These are phyloP conservation scores for Heteromyza rotundicornis DNA, from an alignment of 2,888 invertebrate species.

Conservation along the genomic window DNA sequence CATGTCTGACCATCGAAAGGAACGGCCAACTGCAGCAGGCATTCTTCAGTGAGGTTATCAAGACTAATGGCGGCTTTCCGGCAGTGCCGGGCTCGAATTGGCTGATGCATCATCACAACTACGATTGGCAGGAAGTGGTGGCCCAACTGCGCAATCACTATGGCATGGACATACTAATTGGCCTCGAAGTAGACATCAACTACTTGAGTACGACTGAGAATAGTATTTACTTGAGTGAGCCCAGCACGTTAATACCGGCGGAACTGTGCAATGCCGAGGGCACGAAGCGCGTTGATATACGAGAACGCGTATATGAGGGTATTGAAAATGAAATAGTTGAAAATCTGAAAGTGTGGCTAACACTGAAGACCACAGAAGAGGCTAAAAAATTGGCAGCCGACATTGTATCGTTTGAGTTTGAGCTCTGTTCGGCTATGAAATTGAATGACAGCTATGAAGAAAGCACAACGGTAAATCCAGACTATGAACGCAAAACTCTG, in stretches of 20 bases:
- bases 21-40: constrained; percentile 42
- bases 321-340: constrained; percentile 43
- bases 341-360: constrained; percentile 51
- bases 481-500: constrained; percentile 44
- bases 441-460: constrained; percentile 27
- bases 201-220: constrained; percentile 46
- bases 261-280: constrained; percentile 40
- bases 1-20: constrained; percentile 43
- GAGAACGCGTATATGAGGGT: constrained; percentile 36
- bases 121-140: constrained; percentile 50
- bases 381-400: constrained; percentile 46
- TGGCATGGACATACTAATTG: constrained; percentile 55
- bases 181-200: constrained; percentile 50
- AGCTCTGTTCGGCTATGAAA: constrained; percentile 45
- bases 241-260: constrained; percentile 46
- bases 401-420: constrained; percentile 50
- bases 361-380: constrained; percentile 37
- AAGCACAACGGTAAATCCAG: constrained; percentile 25
- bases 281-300: constrained; percentile 36
- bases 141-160: constrained; percentile 43
- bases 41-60: constrained; percentile 49
- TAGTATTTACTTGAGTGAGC: constrained; percentile 51
- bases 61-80: constrained; percentile 54
- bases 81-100: constrained; percentile 52
- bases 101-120: constrained; percentile 44